Base-by-base conservation (phyloP, 2,888 invertebrate genomes). In the Podotricha telesiphe region DNA sequence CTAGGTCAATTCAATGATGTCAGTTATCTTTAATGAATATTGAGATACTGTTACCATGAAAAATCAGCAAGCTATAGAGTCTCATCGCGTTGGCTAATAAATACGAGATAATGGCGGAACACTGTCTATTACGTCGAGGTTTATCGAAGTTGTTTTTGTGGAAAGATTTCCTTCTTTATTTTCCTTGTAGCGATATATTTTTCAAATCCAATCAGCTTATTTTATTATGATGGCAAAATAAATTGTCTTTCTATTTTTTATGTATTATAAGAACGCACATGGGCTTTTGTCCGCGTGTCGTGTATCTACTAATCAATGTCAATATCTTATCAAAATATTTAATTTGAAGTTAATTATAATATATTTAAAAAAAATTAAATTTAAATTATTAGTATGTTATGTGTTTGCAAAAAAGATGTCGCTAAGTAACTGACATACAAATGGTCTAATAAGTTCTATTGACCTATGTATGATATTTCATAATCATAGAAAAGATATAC, bases 21-120 rank as follows among this genome's bases (percentile, higher is more conserved):
- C 20, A 34, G 34, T n/a, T 51, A 59, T 37, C 3, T 28, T 51
- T 66, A 58, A 40, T 50, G 28, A 17, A 20, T 58, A 66, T 50
- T 22, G 58, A 51, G 28, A 51, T 50, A 50, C 17, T 10, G 51
- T 7, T 28, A 34, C 45, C 15, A 62, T 34, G 28, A n/a, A 62
- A 67, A 53, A 61, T 67, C 37, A 61, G 45, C 28, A 8, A 42
- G 22, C 22, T n/a, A 64, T 64, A 64, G 19, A 51, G 53, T 53
- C 55, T 42, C n/a, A 45, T 40, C 53, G 34, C 72, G 76, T 76
- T 77, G 78, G 76, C 80, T 82, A 84, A 83, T 85, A 85, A 86
- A 85, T 86, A 85, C 78, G 79, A 82, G 80, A 82, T 86, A 85
- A 86, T 84, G 80, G 85, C 79, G 78, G 82, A 82, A 78, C 80